Evolutionary conservation across 2,888 invertebrate species (phyloP), one percentile per base, ranked within the genome.

Genomic region (Hypena proboscidalis): DNA sequence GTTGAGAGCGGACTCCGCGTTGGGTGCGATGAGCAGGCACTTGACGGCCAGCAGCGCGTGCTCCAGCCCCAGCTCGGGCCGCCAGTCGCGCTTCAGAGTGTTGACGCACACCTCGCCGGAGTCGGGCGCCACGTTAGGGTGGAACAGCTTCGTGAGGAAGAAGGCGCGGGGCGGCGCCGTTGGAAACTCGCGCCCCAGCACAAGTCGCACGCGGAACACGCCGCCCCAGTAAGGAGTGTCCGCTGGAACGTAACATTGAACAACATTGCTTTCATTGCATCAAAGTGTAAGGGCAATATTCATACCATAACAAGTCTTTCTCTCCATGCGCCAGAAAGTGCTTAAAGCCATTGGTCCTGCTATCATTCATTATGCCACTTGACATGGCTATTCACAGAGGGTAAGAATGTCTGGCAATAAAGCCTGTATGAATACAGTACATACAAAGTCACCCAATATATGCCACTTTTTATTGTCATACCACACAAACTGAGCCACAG

Each of bases 41-140:
- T 97, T 70, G 60, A 99, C 94, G 51, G 98, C 97, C 84, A 98
- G 90, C 79, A 99, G 92, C 87, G 98, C 96, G 88, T 98, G 98
- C 92, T 96, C 97, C 58, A 98, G 96, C 78, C 98, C 98, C 79
- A 98, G 94, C 92, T 98, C 97, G 51, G 97, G 95, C 80, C 97
- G 97, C 98, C 98, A 98, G 92, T 98, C 98, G 89, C 96, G 97
- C 87, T 97, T 97, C 52, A 99, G 92, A 48, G 98, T 98, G 88
- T 98, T 97, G 4, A 98, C 98, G 90, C 98, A 99, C 75, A 99
- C 98, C 89, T 98, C 98, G 48, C 98, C 98, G 17, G 70, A 49
- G 90, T 95, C 97, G 49, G 93, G 91, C 32, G 98, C 95, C 66
- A 99, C 98, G 92, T 99, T 99, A 14, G 98, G 98, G 88, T 99